Evolutionary conservation across 2,888 invertebrate species (phyloP).

Genomic region (Rhodophaea formosa): DNA sequence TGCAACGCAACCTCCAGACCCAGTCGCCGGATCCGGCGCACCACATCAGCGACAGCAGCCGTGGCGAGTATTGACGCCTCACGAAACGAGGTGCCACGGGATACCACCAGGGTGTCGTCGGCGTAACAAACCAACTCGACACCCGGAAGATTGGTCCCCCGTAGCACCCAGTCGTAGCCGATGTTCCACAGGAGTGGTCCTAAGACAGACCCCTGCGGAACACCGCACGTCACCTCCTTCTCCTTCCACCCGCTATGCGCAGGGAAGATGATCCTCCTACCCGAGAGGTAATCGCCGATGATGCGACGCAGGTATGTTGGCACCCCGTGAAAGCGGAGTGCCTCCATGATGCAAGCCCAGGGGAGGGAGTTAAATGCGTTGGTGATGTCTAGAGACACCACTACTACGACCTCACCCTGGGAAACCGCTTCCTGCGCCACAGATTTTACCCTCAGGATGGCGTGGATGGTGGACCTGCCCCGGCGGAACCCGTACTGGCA

Average conservation of each 20-base stretch:
- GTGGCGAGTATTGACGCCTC: background rate
- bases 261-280: background rate
- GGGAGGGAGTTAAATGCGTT: conserved; percentile 33
- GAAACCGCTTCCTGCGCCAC: background rate
- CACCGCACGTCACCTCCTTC: background rate
- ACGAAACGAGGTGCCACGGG: background rate
- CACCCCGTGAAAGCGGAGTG: conserved; percentile 27
- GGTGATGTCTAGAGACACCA: conserved; percentile 12
- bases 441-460: conserved; percentile 4
- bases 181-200: background rate
- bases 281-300: conserved; percentile 20
- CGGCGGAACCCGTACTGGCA: conserved; percentile 17
- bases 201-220: background rate
- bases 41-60: background rate
- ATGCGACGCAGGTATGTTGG: conserved; percentile 25
- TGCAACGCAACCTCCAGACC: conserved; percentile 24
- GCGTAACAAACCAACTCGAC: background rate
- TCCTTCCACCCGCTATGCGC: background rate
- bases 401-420: background rate
- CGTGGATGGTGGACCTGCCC: conserved; percentile 18
- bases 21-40: conserved; percentile 17
- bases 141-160: background rate
- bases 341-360: conserved; percentile 28
- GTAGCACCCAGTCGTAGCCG: background rate
- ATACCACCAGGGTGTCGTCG: background rate